Evolutionary conservation across 1,140 invertebrate species (phyloP).

Genomic region (Arctopsyche grandis): DNA sequence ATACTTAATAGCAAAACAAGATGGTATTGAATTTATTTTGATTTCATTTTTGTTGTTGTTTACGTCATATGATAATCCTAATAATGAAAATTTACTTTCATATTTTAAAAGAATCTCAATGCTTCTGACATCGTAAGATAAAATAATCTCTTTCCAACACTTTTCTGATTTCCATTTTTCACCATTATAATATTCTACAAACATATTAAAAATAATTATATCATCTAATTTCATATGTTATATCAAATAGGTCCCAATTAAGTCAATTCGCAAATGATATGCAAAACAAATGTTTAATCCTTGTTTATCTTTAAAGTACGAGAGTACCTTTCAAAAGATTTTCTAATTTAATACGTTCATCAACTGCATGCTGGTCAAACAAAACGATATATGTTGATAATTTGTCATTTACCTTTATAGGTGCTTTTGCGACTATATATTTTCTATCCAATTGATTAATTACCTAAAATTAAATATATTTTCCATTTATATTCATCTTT

Average conservation of each 20-base stretch:
- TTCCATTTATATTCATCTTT: background rate
- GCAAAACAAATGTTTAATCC: conserved; percentile 21
- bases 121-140: conserved; percentile 50
- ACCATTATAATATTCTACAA: conserved; percentile 43
- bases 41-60: conserved; percentile 40
- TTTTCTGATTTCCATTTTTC: conserved; percentile 57
- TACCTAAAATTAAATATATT: conserved; percentile 57
- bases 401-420: conserved; percentile 35
- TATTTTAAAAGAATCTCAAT: conserved; percentile 57
- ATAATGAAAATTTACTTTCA: conserved; percentile 57
- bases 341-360: conserved; percentile 74
- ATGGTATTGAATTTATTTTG: conserved; percentile 39
- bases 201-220: conserved; percentile 37
- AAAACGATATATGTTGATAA: conserved; percentile 62
- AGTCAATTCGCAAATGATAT: too few species aligned
- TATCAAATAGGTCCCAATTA: too few species aligned
- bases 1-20: conserved; percentile 29
- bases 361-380: conserved; percentile 77
- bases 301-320: too few species aligned
- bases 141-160: conserved; percentile 1
- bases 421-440: conserved; percentile 67
- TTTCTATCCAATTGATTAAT: conserved; percentile 72
- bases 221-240: background rate
- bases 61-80: conserved; percentile 57
- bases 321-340: conserved; percentile 62